Percentiles rank a stretch among this genome's conserved stretches.
Evolutionary conservation across 1,140 invertebrate species (phyloP).

Genomic region (Sycophaga agraensis): DNA sequence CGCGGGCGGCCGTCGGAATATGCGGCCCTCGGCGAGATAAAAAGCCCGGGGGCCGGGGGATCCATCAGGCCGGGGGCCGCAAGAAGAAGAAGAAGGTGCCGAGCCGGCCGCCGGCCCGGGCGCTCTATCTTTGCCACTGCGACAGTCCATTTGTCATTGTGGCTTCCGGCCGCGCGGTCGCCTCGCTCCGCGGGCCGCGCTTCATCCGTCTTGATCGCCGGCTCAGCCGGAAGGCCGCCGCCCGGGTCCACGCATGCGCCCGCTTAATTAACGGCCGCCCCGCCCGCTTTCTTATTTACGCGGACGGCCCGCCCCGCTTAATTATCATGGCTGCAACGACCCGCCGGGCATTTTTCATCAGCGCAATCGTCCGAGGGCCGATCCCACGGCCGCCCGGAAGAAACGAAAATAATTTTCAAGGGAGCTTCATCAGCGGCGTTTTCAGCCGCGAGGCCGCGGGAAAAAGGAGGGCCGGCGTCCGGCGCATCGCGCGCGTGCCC

Average conservation of each 20-base stretch:
- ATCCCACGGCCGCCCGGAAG: neutral
- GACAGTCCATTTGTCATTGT: slow-evolving; percentile 37
- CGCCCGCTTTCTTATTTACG: neutral
- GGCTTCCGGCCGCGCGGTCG: neutral
- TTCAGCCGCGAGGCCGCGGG: neutral
- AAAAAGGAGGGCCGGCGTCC: too few relatives aligned
- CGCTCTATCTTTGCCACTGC: slow-evolving; percentile 29
- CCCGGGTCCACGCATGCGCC: neutral
- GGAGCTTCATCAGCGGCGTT: neutral
- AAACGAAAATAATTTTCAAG: neutral
- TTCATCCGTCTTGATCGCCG: slow-evolving; percentile 14
- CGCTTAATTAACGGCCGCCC: slow-evolving; percentile 5
- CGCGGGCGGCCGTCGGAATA: too few relatives aligned
- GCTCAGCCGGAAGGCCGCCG: neutral
- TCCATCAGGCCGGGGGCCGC: too few relatives aligned
- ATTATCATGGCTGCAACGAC: too few relatives aligned
- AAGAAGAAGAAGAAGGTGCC: too few relatives aligned
- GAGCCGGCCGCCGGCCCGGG: slow-evolving; percentile 8
- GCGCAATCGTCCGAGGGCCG: neutral
- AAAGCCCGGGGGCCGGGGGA: too few relatives aligned
- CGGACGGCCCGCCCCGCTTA: neutral
- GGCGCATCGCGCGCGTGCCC: too few relatives aligned
- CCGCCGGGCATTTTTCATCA: neutral
- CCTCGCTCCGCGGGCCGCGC: neutral
- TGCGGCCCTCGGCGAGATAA: too few relatives aligned